phyloP scores from a whole-genome alignment of 2,797 vertebrate species.

The Chelon labrosus region DNA sequence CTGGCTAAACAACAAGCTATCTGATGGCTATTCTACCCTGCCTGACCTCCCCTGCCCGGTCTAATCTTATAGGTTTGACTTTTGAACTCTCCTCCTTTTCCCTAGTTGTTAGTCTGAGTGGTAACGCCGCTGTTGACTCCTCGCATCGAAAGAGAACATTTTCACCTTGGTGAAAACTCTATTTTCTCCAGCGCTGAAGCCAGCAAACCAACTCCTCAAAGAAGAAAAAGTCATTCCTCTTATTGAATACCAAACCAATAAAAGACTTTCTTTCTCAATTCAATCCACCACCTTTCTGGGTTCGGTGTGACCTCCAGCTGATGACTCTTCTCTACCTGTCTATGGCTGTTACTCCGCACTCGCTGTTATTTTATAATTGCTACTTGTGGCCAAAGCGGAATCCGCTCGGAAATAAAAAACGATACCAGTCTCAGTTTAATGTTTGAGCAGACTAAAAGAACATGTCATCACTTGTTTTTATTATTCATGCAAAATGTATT shows the following conservation, averaged over 20 bases:
- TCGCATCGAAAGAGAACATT: not conserved
- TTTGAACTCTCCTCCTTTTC: no score
- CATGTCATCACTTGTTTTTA: conserved; percentile 3
- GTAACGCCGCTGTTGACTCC: not conserved
- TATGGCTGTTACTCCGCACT: not conserved
- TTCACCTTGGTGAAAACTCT: not conserved
- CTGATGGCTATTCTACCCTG: no score
- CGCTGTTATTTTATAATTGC: not conserved
- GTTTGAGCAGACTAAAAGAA: not conserved
- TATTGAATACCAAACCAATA: not conserved
- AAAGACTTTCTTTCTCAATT: not conserved
- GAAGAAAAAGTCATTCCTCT: not conserved
- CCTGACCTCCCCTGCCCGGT: no score
- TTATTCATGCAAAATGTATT: no score
- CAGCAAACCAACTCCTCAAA: not conserved
- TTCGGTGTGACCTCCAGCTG: not conserved
- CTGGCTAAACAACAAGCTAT: no score
- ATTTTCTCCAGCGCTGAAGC: no score
- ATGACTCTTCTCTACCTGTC: not conserved
- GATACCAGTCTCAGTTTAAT: not conserved
- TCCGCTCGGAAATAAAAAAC: not conserved
- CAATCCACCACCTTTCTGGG: not conserved
- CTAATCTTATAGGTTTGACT: no score
- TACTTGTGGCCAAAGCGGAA: not conserved
- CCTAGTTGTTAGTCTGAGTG: not conserved